Evolutionary conservation across 2,113 vertebrate genomes (phyloP).

Genomic region (Ancistrus triradiatus): DNA sequence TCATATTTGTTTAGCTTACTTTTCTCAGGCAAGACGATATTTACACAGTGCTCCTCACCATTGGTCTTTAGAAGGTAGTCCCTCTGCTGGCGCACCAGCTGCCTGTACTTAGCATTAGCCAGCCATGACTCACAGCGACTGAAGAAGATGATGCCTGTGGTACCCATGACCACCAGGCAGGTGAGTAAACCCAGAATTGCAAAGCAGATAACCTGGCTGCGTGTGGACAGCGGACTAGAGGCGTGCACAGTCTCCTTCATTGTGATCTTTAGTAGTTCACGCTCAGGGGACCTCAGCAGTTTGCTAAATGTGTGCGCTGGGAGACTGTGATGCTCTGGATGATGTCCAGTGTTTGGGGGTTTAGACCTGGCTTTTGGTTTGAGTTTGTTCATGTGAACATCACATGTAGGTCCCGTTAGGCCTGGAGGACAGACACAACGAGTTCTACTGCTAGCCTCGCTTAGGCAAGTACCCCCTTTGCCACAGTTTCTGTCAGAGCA

Average conservation of each 20-base stretch:
- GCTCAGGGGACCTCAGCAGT: slow-evolving; percentile 68
- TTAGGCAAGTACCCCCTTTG: slow-evolving; percentile 78
- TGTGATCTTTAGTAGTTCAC: slow-evolving; percentile 83
- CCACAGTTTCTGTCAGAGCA: slow-evolving; percentile 74
- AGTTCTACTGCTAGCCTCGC: slow-evolving; percentile 67
- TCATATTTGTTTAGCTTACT: slow-evolving; percentile 79
- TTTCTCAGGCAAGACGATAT: slow-evolving; percentile 90
- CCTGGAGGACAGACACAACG: slow-evolving; percentile 75
- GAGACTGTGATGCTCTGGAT: slow-evolving; percentile 66
- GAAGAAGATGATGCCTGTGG: slow-evolving; percentile 84
- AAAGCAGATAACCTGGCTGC: slow-evolving; percentile 89
- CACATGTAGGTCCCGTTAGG: slow-evolving; percentile 76
- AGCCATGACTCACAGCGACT: slow-evolving; percentile 88
- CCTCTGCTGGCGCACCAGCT: slow-evolving; percentile 80
- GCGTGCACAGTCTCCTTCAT: slow-evolving; percentile 81
- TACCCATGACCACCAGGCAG: slow-evolving; percentile 85
- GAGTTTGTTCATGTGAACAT: slow-evolving; percentile 45
- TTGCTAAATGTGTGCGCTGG: slow-evolving; percentile 74
- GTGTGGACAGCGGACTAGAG: slow-evolving; percentile 73
- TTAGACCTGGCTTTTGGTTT: slow-evolving; percentile 52
- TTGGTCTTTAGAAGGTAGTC: slow-evolving; percentile 74
- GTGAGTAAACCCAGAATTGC: slow-evolving; percentile 87
- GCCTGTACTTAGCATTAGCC: slow-evolving; percentile 81
- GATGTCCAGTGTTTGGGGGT: slow-evolving; percentile 53
- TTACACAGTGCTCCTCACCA: slow-evolving; percentile 79